These are phyloP conservation scores for Limnephilus auricula DNA, from an alignment of 2,888 invertebrate genomes.

Conservation along the genomic window DNA sequence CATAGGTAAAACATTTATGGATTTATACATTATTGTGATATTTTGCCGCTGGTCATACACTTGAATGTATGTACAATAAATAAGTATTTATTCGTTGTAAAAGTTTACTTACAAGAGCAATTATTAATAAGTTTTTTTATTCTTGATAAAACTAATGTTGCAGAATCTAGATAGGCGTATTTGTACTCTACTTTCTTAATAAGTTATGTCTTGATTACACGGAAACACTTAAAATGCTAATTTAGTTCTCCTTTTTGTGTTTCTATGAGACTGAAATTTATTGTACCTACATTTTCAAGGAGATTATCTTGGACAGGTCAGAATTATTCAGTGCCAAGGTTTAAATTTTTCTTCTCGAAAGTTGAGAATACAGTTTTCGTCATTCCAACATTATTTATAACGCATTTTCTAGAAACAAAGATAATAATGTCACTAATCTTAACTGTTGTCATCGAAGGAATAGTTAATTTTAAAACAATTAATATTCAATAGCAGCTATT, in stretches of 20 bases:
- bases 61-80: no score
- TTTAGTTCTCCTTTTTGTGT: background rate
- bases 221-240: constrained; percentile 3
- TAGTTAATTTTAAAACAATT: background rate
- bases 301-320: background rate
- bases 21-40: no score
- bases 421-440: background rate
- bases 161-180: background rate
- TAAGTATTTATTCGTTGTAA: background rate
- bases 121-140: background rate
- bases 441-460: background rate
- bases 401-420: background rate
- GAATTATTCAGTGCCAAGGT: background rate
- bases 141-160: background rate
- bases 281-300: background rate
- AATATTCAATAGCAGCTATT: background rate
- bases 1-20: no score
- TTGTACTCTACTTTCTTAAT: background rate
- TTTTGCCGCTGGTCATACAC: no score
- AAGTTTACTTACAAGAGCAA: background rate
- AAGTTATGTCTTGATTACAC: background rate
- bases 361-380: background rate
- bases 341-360: background rate
- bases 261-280: background rate
- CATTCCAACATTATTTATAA: background rate